phyloP scores from a whole-genome alignment of 2,113 vertebrate species.

The Meriones unguiculatus region DNA sequence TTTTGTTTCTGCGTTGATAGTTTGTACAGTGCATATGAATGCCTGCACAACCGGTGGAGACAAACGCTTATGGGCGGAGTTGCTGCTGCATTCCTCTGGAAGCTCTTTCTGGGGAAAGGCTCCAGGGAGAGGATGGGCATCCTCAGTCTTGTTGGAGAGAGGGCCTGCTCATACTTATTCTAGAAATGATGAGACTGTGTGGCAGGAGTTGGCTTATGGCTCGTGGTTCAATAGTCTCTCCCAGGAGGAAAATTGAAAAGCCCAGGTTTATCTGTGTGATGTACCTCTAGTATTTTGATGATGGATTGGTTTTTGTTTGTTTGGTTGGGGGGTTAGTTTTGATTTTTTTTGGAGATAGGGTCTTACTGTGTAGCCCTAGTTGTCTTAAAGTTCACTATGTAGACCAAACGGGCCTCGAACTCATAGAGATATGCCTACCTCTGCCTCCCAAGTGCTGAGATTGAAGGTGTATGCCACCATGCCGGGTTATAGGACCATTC shows the following conservation, averaged over 20 bases:
- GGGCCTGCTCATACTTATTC: neutral
- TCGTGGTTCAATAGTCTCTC: neutral
- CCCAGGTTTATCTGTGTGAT: neutral
- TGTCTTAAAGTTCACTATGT: neutral
- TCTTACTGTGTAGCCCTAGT: neutral
- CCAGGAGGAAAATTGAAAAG: neutral
- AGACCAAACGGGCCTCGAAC: neutral
- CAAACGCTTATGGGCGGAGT: neutral
- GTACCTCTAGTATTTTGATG: neutral
- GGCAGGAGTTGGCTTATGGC: neutral
- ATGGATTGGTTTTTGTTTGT: neutral
- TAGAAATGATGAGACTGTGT: neutral
- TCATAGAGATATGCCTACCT: neutral
- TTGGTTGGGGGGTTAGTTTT: neutral
- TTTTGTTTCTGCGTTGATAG: neutral
- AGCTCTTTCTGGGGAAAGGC: neutral
- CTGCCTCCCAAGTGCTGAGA: neutral
- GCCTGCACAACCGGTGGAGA: neutral
- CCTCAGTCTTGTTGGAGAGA: too few species aligned
- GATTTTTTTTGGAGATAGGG: neutral
- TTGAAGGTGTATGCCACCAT: neutral
- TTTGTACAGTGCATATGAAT: fast-evolving
- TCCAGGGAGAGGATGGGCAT: neutral
- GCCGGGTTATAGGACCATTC: neutral
- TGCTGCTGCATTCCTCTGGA: neutral